A percentile compares a stretch with the other conserved stretches of the same genome.
Conservation (phyloP, 2,888 invertebrate genomes). For the Limnephilus rhombicus region DNA sequence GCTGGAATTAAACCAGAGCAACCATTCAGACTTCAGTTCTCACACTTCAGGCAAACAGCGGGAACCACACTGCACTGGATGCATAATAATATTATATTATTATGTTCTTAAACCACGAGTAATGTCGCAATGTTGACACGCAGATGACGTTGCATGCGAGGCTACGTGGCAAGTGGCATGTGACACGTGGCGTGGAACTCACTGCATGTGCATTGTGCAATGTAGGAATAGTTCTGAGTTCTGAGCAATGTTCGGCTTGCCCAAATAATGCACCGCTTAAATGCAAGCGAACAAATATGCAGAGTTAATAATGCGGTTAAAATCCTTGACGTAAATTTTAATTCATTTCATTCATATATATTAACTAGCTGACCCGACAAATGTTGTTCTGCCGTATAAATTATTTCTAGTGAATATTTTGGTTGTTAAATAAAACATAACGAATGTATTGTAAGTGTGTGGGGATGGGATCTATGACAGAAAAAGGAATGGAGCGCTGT, state of each 20-base stretch:
- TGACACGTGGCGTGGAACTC: background rate
- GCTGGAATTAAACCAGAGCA: background rate
- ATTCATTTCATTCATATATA: too few species aligned
- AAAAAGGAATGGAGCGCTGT: too few species aligned
- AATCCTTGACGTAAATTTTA: background rate
- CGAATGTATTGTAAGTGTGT: too few species aligned
- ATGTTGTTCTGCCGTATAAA: too few species aligned
- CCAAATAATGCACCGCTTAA: background rate
- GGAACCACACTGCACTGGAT: background rate
- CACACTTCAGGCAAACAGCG: background rate
- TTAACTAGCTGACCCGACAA: too few species aligned
- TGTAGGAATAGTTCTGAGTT: background rate
- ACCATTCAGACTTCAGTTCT: background rate
- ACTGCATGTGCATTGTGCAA: background rate
- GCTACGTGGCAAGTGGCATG: background rate
- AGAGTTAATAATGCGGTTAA: background rate
- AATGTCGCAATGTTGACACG: background rate
- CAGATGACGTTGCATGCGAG: background rate
- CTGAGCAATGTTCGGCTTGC: background rate
- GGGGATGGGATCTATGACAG: too few species aligned
- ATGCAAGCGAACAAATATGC: background rate
- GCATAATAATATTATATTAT: background rate
- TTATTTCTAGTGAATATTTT: too few species aligned
- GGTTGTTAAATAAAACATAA: too few species aligned
- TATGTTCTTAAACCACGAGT: background rate